A percentile compares a stretch with the other conserved stretches of the same genome.
phyloP scores from a whole-genome alignment of 2,113 vertebrate species.

The Callocephalon fimbriatum region DNA sequence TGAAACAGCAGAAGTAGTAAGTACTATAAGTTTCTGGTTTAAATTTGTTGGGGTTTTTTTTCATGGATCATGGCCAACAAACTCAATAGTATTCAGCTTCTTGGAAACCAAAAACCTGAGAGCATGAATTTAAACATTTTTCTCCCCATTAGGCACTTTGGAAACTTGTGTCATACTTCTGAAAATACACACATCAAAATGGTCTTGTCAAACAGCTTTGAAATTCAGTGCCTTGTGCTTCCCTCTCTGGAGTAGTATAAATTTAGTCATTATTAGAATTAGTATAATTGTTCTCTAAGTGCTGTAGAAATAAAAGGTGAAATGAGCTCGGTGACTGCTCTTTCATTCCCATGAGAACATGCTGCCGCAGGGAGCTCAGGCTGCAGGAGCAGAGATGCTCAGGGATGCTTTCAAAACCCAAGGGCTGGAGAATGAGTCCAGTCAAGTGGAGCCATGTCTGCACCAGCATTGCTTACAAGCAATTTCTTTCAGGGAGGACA shows the following conservation, averaged over 20 bases:
- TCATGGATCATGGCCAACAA: neutral
- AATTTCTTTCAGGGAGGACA: neutral
- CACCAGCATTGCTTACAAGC: neutral
- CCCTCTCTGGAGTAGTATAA: neutral
- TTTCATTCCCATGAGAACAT: neutral
- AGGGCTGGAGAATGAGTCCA: neutral
- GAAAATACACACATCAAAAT: conserved; percentile 30
- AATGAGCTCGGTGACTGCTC: neutral
- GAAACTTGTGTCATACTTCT: conserved; percentile 17
- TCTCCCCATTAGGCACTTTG: neutral
- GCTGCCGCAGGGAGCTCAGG: neutral
- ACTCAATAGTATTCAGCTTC: neutral
- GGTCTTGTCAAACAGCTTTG: conserved; percentile 37
- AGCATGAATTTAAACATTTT: conserved; percentile 1
- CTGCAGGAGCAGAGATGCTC: neutral
- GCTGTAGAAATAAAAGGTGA: conserved; percentile 48
- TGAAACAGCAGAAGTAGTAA: neutral
- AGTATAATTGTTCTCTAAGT: conserved; percentile 33
- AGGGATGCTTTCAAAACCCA: neutral
- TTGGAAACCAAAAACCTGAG: neutral
- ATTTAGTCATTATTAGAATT: conserved; percentile 53
- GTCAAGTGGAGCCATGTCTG: neutral
- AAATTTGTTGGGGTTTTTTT: neutral
- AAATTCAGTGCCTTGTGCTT: conserved; percentile 18
- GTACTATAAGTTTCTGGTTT: neutral